A percentile compares a stretch with the other conserved stretches of the same genome.
Evolutionary conservation across 2,113 vertebrate species (phyloP).

Genomic region (Psilopogon haemacephalus): DNA sequence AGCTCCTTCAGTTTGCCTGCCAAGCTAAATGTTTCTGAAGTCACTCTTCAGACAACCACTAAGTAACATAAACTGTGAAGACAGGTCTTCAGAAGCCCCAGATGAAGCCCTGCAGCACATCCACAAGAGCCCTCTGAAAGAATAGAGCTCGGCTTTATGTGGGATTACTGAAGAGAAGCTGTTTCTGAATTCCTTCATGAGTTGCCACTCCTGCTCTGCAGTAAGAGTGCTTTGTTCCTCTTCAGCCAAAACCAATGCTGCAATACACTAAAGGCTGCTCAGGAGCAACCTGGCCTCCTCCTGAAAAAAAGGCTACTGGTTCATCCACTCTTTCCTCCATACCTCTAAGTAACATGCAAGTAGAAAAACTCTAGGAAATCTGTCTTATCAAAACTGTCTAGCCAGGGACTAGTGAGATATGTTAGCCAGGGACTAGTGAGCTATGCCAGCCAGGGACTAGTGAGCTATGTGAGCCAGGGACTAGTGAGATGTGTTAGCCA

Average conservation of each 20-base stretch:
- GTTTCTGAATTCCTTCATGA: not conserved
- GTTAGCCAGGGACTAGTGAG: not conserved
- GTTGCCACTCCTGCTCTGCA: not conserved
- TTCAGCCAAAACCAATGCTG: not conserved
- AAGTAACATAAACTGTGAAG: not conserved
- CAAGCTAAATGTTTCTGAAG: conserved; percentile 32
- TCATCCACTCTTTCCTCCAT: not conserved
- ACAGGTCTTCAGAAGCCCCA: conserved; percentile 4
- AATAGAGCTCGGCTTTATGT: not conserved
- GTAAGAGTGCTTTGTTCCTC: not conserved
- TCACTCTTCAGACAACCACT: not conserved
- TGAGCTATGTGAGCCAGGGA: too few species aligned
- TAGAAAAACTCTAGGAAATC: not conserved
- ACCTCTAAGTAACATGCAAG: not conserved
- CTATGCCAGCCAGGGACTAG: too few species aligned
- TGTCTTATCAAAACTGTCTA: not conserved
- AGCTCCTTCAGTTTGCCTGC: conserved; percentile 3
- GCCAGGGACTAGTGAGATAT: not conserved
- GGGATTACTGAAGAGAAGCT: not conserved
- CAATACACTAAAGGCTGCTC: not conserved
- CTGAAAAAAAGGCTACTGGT: not conserved
- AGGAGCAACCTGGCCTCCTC: not conserved
- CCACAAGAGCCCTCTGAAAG: not conserved
- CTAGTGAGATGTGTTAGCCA: too few species aligned
- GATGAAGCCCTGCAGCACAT: not conserved